Conservation (phyloP, 2,888 invertebrate species). For the Trileptium ribeirensis region DNA sequence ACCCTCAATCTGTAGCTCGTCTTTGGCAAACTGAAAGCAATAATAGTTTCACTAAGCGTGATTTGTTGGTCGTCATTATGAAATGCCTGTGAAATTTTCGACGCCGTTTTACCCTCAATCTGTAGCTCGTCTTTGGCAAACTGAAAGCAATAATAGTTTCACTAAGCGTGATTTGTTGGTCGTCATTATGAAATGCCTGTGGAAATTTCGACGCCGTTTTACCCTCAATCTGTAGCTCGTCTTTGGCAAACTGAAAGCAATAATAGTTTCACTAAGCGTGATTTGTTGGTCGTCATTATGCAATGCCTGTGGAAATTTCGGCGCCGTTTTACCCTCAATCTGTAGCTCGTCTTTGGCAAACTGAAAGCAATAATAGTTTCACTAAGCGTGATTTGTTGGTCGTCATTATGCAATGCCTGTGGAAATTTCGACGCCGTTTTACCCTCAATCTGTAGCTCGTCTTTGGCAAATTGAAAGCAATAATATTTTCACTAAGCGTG, state of each 20-base stretch:
- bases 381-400: slow-evolving; percentile 91
- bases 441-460: slow-evolving; percentile 82
- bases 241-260: slow-evolving; percentile 81
- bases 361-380: slow-evolving; percentile 80
- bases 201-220: not conserved
- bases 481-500: too few relatives aligned
- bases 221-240: slow-evolving; percentile 82
- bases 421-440: not conserved
- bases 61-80: slow-evolving; percentile 72
- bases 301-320: not conserved
- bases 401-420: slow-evolving; percentile 49
- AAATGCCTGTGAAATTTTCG: not conserved
- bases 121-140: slow-evolving; percentile 90
- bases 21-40: slow-evolving; percentile 81
- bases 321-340: slow-evolving; percentile 60
- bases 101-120: slow-evolving; percentile 60
- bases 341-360: slow-evolving; percentile 90
- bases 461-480: slow-evolving; percentile 81
- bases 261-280: slow-evolving; percentile 86
- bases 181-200: slow-evolving; percentile 49
- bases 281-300: slow-evolving; percentile 72
- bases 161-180: slow-evolving; percentile 91
- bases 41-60: slow-evolving; percentile 86
- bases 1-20: slow-evolving; percentile 82
- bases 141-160: slow-evolving; percentile 80